Conservation (phyloP, 2,888 invertebrate genomes). For the Lagria hirta region DNA sequence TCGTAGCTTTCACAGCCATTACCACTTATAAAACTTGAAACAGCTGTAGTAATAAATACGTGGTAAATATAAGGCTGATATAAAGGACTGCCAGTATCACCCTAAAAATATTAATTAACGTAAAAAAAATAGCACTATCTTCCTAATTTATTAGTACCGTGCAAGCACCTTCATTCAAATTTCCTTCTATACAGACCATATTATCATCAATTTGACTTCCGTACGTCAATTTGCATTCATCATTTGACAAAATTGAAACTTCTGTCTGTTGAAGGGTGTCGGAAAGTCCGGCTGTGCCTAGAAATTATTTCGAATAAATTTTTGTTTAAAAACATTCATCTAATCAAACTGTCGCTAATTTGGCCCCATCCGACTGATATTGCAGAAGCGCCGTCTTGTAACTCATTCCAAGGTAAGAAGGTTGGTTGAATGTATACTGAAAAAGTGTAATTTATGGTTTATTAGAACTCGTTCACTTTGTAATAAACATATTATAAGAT, state of each 20-base stretch:
- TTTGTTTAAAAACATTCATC: too few relatives aligned
- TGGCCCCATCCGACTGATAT: too few relatives aligned
- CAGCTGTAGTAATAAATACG: not conserved
- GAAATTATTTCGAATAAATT: too few relatives aligned
- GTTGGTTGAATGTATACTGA: too few relatives aligned
- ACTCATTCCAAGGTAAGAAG: too few relatives aligned
- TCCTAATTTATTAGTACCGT: not conserved
- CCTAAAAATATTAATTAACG: slow-evolving; percentile 1
- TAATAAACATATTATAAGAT: too few relatives aligned
- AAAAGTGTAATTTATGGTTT: too few relatives aligned
- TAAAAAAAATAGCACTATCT: not conserved
- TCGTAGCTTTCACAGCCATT: slow-evolving; percentile 16
- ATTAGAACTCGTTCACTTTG: too few relatives aligned
- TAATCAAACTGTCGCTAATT: too few relatives aligned
- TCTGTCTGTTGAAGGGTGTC: too few relatives aligned
- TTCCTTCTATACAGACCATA: slow-evolving; percentile 13
- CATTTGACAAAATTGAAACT: slow-evolving; percentile 5
- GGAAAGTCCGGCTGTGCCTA: too few relatives aligned
- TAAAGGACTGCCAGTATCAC: slow-evolving; percentile 7
- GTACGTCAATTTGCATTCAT: slow-evolving; percentile 9
- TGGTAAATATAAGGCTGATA: not conserved
- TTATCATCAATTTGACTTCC: slow-evolving; percentile 11
- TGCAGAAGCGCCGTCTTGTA: too few relatives aligned
- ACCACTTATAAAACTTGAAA: slow-evolving; percentile 11
- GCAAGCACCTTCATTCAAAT: slow-evolving; percentile 11